Percentiles rank a stretch among this genome's conserved stretches.
These are phyloP conservation scores for Danio choprae DNA, from an alignment of 2,797 vertebrate genomes.

Conservation along the genomic window DNA sequence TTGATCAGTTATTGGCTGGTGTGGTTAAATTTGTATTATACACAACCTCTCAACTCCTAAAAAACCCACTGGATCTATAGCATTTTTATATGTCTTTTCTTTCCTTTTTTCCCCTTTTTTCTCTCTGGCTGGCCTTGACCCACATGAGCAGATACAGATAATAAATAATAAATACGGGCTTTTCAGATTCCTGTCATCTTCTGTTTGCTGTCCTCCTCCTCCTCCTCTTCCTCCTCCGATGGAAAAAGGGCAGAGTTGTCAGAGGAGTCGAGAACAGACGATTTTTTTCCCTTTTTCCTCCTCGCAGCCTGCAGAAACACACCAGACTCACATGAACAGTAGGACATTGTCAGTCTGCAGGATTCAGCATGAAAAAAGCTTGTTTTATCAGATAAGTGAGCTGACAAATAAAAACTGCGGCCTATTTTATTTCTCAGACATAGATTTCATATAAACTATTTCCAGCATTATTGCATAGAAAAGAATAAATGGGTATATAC, in stretches of 20 bases:
- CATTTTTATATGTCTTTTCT: not conserved
- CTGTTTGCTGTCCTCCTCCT: conserved; percentile 53
- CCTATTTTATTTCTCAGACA: conserved; percentile 1
- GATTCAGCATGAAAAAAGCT: conserved; percentile 56
- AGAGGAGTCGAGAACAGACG: conserved; percentile 74
- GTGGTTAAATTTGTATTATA: not conserved
- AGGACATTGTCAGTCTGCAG: conserved; percentile 64
- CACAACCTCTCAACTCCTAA: not conserved
- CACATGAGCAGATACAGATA: conserved; percentile 71
- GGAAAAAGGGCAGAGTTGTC: conserved; percentile 79
- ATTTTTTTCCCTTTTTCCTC: conserved; percentile 58
- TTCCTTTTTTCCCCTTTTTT: not conserved
- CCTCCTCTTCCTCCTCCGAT: conserved; percentile 64
- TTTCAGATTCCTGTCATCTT: conserved; percentile 57
- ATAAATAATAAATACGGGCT: conserved; percentile 74
- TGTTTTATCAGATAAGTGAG: conserved; percentile 13
- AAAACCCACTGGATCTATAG: not conserved
- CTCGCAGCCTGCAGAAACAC: conserved; percentile 64
- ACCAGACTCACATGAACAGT: conserved; percentile 69
- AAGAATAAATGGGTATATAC: not conserved
- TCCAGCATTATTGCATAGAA: not conserved
- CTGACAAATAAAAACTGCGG: not conserved
- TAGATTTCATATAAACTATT: not conserved
- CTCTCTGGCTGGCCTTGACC: conserved; percentile 66
- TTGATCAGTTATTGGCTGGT: not conserved